Base-by-base conservation (phyloP, 2,797 vertebrate species). In the Erethizon dorsatum region DNA sequence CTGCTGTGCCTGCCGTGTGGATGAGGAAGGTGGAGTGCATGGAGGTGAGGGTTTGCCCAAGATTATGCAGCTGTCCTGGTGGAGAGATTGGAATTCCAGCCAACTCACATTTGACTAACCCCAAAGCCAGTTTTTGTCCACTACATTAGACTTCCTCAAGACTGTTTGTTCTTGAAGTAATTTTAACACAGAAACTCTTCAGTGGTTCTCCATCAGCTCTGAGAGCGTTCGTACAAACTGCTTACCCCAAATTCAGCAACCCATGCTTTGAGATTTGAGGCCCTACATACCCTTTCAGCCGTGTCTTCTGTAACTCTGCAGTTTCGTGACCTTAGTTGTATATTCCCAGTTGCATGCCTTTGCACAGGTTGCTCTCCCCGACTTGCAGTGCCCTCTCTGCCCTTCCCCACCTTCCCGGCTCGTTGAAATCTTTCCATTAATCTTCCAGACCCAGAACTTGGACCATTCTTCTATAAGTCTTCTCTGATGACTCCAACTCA, bases 91-190 rank as follows among this genome's bases (percentile, higher is more conserved):
- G 47, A 54, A 45, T 52, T 69, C 26, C 52, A 84, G 88, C 75
- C 88, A 79, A 13, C 2, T n/a, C 37, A 47, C 59, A 45, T 57
- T 83, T 80, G 47, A 84, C 52, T 65, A 57, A 57, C 61, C 61
- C 63, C 26, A 59, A 57, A 88, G 93, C 26, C 50, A 33, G 37
- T 22, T 50, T 26, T 86, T 88, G 63, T 75, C 63, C 56, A 47
- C 24, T 54, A 12, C 33, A 5, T 83, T 69, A 33, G 83, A 47
- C 41, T 67, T 61, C 57, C 80, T 91, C 6, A 59, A 75, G 84
- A 89, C 87, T 87, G 33, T 20, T 52, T 47, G 77, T 63, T 56
- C 67, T 93, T 91, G 84, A 95, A 95, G 69, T 88, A 92, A 50
- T 78, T 89, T 59, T 78, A 65, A 20, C 90, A 69, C 71, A 88